Evolutionary conservation across 2,113 vertebrate species (phyloP), one percentile per base, ranked within the genome.

Genomic region (Bambusicola thoracicus): DNA sequence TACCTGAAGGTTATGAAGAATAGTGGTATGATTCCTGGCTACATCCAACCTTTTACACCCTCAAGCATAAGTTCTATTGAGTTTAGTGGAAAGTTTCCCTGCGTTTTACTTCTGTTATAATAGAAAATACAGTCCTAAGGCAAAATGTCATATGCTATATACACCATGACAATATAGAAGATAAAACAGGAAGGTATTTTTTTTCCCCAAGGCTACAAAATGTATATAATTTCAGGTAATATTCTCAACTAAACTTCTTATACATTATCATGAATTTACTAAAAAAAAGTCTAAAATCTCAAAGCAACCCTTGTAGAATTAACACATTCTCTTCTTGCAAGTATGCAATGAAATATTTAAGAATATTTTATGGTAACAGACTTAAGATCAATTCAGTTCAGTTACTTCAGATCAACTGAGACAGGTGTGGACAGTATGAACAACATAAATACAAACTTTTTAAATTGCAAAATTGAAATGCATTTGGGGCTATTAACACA

Each of bases 1-100:
- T 32, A 93, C 65, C 79, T 74, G 67, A 89, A 49, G 53, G 21
- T 65, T 75, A 82, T 12, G 11, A 96, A 88, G 56, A 94, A 56
- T 72, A 90, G 86, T 14, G 15, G 21, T n/a, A 49, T 67, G 16
- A 82, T 80, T 55, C 49, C 74, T 27, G 18, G 32, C 34, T 74
- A 59, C 41, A 85, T 44, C 36, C 16, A 89, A 36, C 3, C 8
- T 44, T 49, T 73, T 58, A 70, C 9, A 91, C 3, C 2, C n/a
- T 72, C 34, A 65, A 6, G 17, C 6, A 77, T 85, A 91, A 81
- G 44, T 34, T 66, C 32, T 41, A 36, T 4, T 30, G 10, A 59
- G 74, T 74, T 76, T 77, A 77, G 66, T 38, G 58, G 8, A 49
- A 82, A 25, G 29, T 30, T 74, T 4, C 7, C 7, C 27, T 77